Base-by-base conservation (phyloP, 2,113 vertebrate species). In the Peromyscus leucopus region DNA sequence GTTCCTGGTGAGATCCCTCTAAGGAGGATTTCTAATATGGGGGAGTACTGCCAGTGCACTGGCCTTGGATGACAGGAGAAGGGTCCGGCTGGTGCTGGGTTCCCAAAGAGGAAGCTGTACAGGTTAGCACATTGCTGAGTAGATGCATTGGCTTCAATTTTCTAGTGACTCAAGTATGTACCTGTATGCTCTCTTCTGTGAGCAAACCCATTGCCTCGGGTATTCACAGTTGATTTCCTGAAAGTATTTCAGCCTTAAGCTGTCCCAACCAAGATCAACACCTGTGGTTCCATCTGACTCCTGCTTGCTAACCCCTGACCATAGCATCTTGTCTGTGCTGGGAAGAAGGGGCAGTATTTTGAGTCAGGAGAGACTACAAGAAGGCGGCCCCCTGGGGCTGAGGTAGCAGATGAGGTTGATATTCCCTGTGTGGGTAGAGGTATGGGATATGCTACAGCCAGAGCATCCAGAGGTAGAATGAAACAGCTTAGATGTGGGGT, bases 201-300 rank as follows among this genome's bases (percentile, higher is more conserved):
- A 82, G 46, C 13, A 79, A 51, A 55, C 42, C 31, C 26, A 74
- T 36, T 72, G 28, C 72, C 46, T 95, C 57, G 46, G 59, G 51
- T 21, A 89, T 61, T 69, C 39, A 65, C 36, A 24, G 9, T 61
- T 82, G 46, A 78, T 94, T 94, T 80, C 46, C 22, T 92, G 7
- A 21, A 95, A 89, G 11, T 89, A 24, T 42, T 65, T 93, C 46
- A 91, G 39, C 46, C 61, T 96, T 71, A 89, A 57, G 5, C 80
- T 93, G 84, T 69, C 78, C 67, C 33, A 94, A 63, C 67, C 11
- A 1, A 65, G 28, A 36, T 78, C 67, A 79, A 7, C 75, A 72
- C 26, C 57, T 94, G 63, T 10, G 7, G 1, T 93, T 83, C 36
- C 59, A 89, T 69, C 91, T 85, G 28, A 39, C 65, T 82, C 33